Conservation (phyloP, 23 tunicate species). For the Diplosoma virens region DNA sequence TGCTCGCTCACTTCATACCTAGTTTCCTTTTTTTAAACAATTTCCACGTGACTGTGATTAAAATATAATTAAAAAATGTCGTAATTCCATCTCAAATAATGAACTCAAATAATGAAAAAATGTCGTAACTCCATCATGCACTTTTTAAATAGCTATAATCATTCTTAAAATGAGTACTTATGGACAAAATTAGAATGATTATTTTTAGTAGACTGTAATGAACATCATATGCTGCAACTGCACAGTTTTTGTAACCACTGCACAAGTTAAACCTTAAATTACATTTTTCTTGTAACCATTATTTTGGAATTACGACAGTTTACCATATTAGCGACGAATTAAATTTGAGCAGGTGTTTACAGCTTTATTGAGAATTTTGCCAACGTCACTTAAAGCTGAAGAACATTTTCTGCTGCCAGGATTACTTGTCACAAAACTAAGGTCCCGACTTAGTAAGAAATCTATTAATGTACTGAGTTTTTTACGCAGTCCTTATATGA, state of each 20-base stretch:
- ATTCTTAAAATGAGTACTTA: not conserved
- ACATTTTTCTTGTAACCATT: no score
- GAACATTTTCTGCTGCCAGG: conserved; percentile 38
- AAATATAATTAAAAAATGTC: not conserved
- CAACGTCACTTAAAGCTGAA: conserved; percentile 37
- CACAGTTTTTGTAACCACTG: no score
- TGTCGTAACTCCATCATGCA: not conserved
- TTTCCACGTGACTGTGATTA: not conserved
- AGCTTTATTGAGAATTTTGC: conserved; percentile 21
- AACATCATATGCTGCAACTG: no score
- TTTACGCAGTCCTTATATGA: conserved; percentile 32
- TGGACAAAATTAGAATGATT: not conserved
- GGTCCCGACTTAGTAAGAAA: conserved; percentile 16
- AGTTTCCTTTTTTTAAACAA: not conserved
- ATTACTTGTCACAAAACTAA: conserved; percentile 15
- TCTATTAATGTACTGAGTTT: conserved; percentile 23
- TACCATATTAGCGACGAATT: no score
- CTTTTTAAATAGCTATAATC: not conserved
- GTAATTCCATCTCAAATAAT: not conserved
- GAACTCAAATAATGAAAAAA: not conserved
- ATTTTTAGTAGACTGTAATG: not conserved
- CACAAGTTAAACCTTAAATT: no score
- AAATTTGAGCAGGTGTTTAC: conserved; percentile 27
- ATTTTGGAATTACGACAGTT: no score
- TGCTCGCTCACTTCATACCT: not conserved